phyloP scores from a whole-genome alignment of 2,888 invertebrate genomes.

The Agrochola macilenta region DNA sequence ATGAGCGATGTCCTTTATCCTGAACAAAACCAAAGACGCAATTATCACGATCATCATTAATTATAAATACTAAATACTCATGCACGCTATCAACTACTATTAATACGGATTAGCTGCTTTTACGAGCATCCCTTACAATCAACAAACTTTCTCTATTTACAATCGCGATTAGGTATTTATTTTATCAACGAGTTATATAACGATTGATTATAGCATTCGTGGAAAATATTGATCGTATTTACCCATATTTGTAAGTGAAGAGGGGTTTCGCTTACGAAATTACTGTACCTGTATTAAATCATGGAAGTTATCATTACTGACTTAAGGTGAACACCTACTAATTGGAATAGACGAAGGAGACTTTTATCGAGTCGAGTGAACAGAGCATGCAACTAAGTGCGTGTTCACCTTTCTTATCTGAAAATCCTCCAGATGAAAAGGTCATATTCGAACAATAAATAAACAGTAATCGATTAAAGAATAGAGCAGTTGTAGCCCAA shows the following conservation, averaged over 20 bases:
- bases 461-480: constrained; percentile 8
- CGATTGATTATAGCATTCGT: constrained; percentile 4
- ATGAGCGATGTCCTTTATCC: too few relatives aligned
- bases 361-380: not conserved
- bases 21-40: not conserved
- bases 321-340: not conserved
- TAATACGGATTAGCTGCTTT: not conserved
- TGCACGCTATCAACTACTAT: not conserved
- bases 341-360: not conserved
- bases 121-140: not conserved
- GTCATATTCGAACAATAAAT: not conserved
- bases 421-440: constrained; percentile 9
- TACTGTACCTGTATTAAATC: constrained; percentile 8
- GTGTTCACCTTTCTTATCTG: constrained; percentile 9
- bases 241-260: constrained; percentile 10
- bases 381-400: not conserved
- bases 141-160: constrained; percentile 6
- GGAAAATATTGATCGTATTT: not conserved
- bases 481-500: too few relatives aligned
- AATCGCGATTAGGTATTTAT: constrained; percentile 12
- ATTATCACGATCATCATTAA: too few relatives aligned
- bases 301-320: not conserved
- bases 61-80: not conserved
- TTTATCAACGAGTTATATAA: constrained; percentile 11
- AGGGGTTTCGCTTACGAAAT: constrained; percentile 1